These are phyloP conservation scores for Phrynosoma platyrhinos DNA, from an alignment of 2,113 vertebrate species.

Conservation along the genomic window DNA sequence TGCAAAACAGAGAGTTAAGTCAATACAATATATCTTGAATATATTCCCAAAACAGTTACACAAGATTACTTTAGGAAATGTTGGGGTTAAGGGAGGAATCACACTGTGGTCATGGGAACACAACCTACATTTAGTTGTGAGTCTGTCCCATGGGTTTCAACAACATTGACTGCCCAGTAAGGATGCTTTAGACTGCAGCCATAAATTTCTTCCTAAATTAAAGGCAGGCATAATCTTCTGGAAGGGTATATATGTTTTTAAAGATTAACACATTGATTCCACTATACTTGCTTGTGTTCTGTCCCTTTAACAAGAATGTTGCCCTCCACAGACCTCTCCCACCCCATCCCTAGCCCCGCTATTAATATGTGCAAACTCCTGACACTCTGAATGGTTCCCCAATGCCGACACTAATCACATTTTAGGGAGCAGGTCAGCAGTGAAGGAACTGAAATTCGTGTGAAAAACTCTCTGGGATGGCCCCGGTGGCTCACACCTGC, in stretches of 20 bases:
- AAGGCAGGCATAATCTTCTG: background rate
- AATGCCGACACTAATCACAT: slow-evolving; percentile 76
- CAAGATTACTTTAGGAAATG: background rate
- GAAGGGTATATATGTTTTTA: background rate
- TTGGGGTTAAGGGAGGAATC: background rate
- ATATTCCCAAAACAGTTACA: background rate
- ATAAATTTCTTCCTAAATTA: background rate
- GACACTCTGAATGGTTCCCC: slow-evolving; percentile 76
- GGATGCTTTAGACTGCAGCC: background rate
- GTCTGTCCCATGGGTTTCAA: background rate
- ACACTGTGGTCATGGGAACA: too few species aligned
- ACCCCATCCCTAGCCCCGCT: slow-evolving; percentile 47
- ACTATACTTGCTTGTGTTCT: slow-evolving; percentile 46
- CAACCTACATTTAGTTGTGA: background rate
- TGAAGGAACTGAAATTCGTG: slow-evolving; percentile 76
- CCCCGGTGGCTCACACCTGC: slow-evolving; percentile 85
- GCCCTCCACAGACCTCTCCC: slow-evolving; percentile 63
- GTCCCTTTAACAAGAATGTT: slow-evolving; percentile 69
- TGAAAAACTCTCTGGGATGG: slow-evolving; percentile 79
- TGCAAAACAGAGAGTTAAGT: background rate
- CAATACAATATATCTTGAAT: background rate
- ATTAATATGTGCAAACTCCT: slow-evolving; percentile 78
- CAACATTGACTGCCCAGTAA: background rate
- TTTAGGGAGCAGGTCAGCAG: slow-evolving; percentile 78
- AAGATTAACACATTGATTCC: background rate